Conservation (phyloP, 2,888 invertebrate species). For the Dicranocentrus wangi region DNA sequence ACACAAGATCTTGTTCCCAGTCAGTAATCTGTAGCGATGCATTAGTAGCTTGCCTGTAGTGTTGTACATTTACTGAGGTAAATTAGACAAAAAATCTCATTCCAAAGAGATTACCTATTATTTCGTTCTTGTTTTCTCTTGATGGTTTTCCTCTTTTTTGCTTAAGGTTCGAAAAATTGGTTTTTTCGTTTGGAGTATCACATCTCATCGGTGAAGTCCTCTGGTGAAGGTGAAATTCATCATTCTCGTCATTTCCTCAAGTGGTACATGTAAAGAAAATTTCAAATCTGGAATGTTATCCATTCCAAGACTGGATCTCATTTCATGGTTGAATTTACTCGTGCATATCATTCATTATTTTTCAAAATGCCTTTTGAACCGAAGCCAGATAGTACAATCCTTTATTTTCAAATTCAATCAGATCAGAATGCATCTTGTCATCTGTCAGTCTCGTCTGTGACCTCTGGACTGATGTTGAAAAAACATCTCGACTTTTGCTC, state of each 20-base stretch:
- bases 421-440: conserved; percentile 24
- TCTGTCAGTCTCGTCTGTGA: conserved; percentile 32
- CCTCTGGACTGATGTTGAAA: neutral
- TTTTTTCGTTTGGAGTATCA: neutral
- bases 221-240: conserved; percentile 29
- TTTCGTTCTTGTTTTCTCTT: conserved; percentile 1
- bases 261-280: conserved; percentile 3
- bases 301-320: neutral
- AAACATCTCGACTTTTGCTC: neutral
- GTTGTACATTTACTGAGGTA: no score
- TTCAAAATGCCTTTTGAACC: neutral
- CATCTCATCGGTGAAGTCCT: neutral
- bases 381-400: conserved; percentile 8
- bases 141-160: neutral
- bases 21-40: no score
- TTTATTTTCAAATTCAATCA: conserved; percentile 5
- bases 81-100: conserved; percentile 17
- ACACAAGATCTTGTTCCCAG: no score
- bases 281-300: conserved; percentile 30
- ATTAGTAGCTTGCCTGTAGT: no score
- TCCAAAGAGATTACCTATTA: conserved; percentile 18
- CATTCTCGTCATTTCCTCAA: conserved; percentile 3
- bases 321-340: conserved; percentile 17
- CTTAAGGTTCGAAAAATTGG: no score
- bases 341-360: neutral